Evolutionary conservation across 2,797 vertebrate genomes (phyloP), one percentile per base, ranked within the genome.

Genomic region (Anguilla megastoma): DNA sequence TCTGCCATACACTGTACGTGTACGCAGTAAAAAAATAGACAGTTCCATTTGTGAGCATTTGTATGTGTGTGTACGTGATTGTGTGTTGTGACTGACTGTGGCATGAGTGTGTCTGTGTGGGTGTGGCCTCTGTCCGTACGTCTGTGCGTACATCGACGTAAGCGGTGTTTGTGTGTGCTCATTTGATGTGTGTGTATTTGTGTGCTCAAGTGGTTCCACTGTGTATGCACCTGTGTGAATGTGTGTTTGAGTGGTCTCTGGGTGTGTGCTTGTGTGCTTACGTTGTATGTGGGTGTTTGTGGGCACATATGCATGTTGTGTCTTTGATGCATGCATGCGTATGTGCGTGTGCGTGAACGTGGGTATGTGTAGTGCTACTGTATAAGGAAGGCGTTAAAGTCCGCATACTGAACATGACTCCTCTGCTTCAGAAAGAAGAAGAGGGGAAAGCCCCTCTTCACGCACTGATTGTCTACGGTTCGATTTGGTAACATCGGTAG

Each of bases 401-500:
- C 7, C 18, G n/a, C 45, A 3, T 56, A 12, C 58, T 85, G 9
- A 16, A 58, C 54, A 33, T 30, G 52, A 56, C 30, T 85, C 27
- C 27, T 63, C 10, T 12, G 5, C 52, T 58, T 56, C 27, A 58
- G 27, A 56, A 30, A 63, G 24, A 60, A 30, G 27, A 85, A n/a
- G 50, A 56, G 41, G 50, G 56, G 50, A 30, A 30, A n/a, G 24
- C 18, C 14, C 6, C 33, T 82, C 56, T 63, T 83, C 41, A 63
- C n/a, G 50, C 74, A 63, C 33, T 30, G n/a, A 83, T 50, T 80
- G 79, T 27, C 6, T 8, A 21, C 86, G n/a, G 56, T 80, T 87
- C 50, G 30, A 60, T 80, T 79, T 87, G 74, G 50, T 86, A 52
- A 33, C 54, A 45, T 82, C 82, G 60, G 52, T 54, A 54, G 8